Evolutionary conservation across 2,113 vertebrate species (phyloP).

Genomic region (Collichthys lucidus): DNA sequence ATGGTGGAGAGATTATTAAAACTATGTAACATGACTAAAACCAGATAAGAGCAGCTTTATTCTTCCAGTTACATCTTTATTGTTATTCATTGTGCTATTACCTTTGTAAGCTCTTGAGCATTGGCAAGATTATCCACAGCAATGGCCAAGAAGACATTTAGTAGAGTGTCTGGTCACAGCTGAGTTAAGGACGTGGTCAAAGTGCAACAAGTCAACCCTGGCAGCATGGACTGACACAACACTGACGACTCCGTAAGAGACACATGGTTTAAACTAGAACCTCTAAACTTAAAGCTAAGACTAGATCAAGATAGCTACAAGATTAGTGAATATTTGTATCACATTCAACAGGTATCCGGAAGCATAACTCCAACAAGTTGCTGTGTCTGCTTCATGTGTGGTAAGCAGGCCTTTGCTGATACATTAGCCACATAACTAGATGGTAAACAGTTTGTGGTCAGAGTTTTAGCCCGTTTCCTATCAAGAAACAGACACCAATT

Average conservation of each 20-base stretch:
- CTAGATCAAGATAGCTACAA: no score
- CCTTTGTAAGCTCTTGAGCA: conserved; percentile 98
- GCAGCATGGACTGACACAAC: background rate
- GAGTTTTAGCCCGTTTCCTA: no score
- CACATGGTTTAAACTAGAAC: background rate
- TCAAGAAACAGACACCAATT: no score
- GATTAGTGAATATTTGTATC: no score
- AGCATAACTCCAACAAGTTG: no score
- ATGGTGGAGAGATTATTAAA: background rate
- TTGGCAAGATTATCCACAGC: conserved; percentile 99
- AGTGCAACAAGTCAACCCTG: background rate
- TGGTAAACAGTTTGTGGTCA: no score
- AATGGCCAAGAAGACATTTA: conserved; percentile 99
- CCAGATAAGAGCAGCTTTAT: background rate
- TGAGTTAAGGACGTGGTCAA: conserved; percentile 83
- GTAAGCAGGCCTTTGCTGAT: no score
- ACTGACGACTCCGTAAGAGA: background rate
- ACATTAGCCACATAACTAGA: no score
- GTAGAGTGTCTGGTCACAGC: conserved; percentile 90
- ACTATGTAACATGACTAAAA: background rate
- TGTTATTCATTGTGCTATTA: conserved; percentile 60
- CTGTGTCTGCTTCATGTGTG: no score
- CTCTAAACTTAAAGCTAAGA: background rate
- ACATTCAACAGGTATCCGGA: no score
- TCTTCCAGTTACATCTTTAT: background rate